These are phyloP conservation scores for Elmis aenea DNA, from an alignment of 2,888 invertebrate species.

Conservation along the genomic window DNA sequence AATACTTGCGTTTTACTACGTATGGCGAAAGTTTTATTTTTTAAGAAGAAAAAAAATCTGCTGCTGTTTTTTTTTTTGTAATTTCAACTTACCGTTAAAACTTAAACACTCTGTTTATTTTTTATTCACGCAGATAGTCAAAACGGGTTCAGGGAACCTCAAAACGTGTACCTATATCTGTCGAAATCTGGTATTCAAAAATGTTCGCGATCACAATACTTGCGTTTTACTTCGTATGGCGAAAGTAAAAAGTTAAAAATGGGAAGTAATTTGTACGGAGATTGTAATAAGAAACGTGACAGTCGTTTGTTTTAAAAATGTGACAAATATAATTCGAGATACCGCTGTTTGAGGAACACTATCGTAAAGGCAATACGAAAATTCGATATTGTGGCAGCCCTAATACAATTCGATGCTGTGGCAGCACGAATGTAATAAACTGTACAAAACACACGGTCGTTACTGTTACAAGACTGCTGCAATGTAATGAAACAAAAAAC, in stretches of 20 bases:
- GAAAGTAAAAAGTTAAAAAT: not conserved
- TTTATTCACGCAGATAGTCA: too few relatives aligned
- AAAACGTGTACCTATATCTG: too few relatives aligned
- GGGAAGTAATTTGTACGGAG: too few relatives aligned
- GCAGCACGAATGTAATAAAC: slow-evolving; percentile 28
- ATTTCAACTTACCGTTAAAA: not conserved
- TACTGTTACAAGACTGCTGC: slow-evolving; percentile 28
- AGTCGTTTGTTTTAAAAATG: too few relatives aligned
- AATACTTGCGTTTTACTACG: too few relatives aligned
- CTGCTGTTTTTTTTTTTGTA: not conserved
- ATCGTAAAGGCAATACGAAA: slow-evolving; percentile 20
- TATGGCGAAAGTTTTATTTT: too few relatives aligned
- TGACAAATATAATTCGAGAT: too few relatives aligned
- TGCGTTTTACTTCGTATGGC: not conserved
- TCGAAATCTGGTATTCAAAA: too few relatives aligned
- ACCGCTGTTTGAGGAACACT: slow-evolving; percentile 10
- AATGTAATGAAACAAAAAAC: slow-evolving; percentile 36
- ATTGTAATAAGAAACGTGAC: too few relatives aligned
- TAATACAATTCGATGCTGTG: slow-evolving; percentile 25
- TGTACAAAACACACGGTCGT: slow-evolving; percentile 25
- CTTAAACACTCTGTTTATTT: not conserved
- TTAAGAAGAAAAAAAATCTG: too few relatives aligned
- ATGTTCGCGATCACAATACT: too few relatives aligned
- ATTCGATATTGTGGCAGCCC: slow-evolving; percentile 24
- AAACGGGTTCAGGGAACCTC: too few relatives aligned